phyloP scores from a whole-genome alignment of 2,888 invertebrate genomes.

The Mythimna lalbum region DNA sequence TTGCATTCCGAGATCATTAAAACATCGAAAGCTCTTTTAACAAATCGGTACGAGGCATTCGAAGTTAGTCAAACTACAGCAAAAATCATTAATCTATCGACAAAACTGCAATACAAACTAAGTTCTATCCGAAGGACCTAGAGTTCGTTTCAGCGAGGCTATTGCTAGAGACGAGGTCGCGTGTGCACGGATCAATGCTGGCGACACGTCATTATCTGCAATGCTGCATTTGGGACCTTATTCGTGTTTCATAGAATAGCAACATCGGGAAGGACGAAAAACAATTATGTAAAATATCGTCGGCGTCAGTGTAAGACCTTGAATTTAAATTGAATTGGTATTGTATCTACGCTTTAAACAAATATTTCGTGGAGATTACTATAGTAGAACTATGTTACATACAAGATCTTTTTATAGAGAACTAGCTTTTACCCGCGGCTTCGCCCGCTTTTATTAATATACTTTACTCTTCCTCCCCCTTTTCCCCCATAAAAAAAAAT shows the following conservation, averaged over 20 bases:
- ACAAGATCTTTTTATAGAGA: too few species aligned
- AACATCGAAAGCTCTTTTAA: neutral
- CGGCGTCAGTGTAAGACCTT: too few species aligned
- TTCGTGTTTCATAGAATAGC: neutral
- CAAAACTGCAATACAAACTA: slow-evolving; percentile 2
- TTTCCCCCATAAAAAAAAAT: too few species aligned
- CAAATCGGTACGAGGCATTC: neutral
- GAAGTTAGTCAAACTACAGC: neutral
- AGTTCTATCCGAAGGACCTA: slow-evolving; percentile 4
- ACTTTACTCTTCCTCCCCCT: too few species aligned
- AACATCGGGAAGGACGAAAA: slow-evolving; percentile 3
- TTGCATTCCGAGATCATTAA: neutral
- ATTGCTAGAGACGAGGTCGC: slow-evolving; percentile 10
- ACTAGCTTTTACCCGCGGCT: too few species aligned
- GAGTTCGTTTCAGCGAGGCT: slow-evolving; percentile 8
- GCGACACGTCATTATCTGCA: slow-evolving; percentile 58
- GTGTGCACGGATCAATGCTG: slow-evolving; percentile 47
- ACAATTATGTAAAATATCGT: neutral
- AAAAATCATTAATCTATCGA: slow-evolving; percentile 2
- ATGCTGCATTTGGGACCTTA: slow-evolving; percentile 56
- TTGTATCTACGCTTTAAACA: too few species aligned
- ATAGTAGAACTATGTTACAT: too few species aligned
- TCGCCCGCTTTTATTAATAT: too few species aligned
- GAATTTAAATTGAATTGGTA: too few species aligned
- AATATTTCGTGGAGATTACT: too few species aligned